These are phyloP conservation scores for Sebastes matsubarae DNA, from an alignment of 2,797 vertebrate species.

Conservation along the genomic window DNA sequence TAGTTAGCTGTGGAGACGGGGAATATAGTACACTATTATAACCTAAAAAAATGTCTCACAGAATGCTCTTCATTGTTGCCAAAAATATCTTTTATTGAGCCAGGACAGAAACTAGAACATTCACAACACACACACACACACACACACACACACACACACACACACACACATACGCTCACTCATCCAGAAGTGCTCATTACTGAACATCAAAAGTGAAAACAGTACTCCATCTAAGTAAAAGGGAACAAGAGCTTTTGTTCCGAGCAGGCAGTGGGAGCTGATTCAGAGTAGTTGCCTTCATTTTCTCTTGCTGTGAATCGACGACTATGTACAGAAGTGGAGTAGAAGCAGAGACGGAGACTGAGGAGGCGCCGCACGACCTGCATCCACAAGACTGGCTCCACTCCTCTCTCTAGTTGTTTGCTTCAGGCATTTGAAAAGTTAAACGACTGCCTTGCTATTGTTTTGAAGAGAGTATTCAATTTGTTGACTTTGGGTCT, in stretches of 20 bases:
- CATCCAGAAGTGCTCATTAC: constrained; percentile 83
- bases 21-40: constrained; percentile 74
- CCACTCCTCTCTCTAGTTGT: constrained; percentile 61
- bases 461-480: constrained; percentile 73
- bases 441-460: constrained; percentile 73
- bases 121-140: constrained; percentile 32
- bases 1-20: constrained; percentile 74
- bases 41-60: constrained; percentile 72
- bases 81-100: constrained; percentile 87
- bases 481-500: constrained; percentile 69
- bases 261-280: constrained; percentile 74
- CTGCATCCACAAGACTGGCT: constrained; percentile 61
- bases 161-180: constrained; percentile 43
- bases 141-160: constrained; percentile 29
- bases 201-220: constrained; percentile 76
- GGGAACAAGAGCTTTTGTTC: constrained; percentile 71
- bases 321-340: constrained; percentile 72
- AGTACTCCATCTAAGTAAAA: constrained; percentile 69
- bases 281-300: constrained; percentile 83
- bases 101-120: constrained; percentile 82
- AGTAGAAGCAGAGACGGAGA: constrained; percentile 62
- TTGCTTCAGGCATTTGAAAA: constrained; percentile 77
- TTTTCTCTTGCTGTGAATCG: constrained; percentile 72
- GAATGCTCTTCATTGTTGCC: constrained; percentile 85
- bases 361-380: constrained; percentile 54